Conservation (phyloP, 2,113 vertebrate genomes). For the Oceanites oceanicus region DNA sequence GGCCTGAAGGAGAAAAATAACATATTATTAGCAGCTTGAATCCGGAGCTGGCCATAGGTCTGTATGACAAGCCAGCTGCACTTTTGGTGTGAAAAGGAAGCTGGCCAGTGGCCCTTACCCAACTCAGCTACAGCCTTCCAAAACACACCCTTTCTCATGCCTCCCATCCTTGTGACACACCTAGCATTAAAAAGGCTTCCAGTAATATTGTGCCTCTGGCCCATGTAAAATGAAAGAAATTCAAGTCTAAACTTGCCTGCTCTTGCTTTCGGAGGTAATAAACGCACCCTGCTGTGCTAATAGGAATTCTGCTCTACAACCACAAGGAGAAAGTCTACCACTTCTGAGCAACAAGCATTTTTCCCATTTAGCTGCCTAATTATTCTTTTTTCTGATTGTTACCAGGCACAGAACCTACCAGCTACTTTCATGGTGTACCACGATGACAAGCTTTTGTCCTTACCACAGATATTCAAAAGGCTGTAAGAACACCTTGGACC, state of each 20-base stretch:
- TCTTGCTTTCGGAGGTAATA: neutral
- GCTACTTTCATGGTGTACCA: neutral
- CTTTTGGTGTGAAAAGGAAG: slow-evolving; percentile 34
- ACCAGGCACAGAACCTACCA: neutral
- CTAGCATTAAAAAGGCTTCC: slow-evolving; percentile 12
- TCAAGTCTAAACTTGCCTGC: slow-evolving; percentile 47
- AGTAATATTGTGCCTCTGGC: slow-evolving; percentile 34
- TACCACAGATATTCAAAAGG: neutral
- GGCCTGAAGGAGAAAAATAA: slow-evolving; percentile 43
- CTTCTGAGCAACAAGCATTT: neutral
- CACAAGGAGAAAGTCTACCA: neutral
- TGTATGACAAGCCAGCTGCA: neutral
- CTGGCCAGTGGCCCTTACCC: slow-evolving; percentile 13
- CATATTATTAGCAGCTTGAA: slow-evolving; percentile 10
- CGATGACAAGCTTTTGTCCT: neutral
- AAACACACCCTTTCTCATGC: slow-evolving; percentile 40
- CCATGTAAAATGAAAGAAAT: slow-evolving; percentile 9
- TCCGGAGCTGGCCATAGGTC: neutral
- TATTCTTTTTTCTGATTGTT: neutral
- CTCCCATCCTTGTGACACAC: slow-evolving; percentile 23
- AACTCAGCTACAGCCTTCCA: neutral
- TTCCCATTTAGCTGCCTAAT: neutral
- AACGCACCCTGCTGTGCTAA: neutral
- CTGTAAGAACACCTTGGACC: neutral
- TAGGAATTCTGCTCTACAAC: neutral